Conservation (phyloP, 2,113 vertebrate species). For the Chroicocephalus ridibundus region DNA sequence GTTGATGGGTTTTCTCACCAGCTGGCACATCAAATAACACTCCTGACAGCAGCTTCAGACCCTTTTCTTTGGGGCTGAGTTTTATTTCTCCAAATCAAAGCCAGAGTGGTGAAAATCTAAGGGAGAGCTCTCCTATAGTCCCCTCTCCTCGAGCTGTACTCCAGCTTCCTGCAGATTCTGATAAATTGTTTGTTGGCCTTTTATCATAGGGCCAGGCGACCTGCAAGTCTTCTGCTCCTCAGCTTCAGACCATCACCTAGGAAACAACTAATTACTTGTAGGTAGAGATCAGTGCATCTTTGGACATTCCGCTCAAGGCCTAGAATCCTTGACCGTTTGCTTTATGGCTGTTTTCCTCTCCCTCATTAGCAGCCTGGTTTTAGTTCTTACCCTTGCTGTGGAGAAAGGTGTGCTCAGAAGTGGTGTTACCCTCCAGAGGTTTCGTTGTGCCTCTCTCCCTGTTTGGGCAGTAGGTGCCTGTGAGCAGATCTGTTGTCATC, state of each 20-base stretch:
- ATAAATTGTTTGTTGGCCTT: background rate
- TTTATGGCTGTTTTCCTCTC: background rate
- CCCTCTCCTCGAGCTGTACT: background rate
- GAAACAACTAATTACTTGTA: background rate
- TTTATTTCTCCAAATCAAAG: slow-evolving; percentile 23
- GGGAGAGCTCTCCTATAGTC: background rate
- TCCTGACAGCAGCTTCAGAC: slow-evolving; percentile 5
- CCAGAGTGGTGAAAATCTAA: background rate
- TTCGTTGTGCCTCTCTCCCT: background rate
- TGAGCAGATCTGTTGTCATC: background rate
- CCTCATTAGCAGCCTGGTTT: background rate
- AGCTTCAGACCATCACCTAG: background rate
- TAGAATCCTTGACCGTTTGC: background rate
- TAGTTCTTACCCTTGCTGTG: background rate
- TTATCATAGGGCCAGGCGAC: background rate
- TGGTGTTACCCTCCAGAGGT: background rate
- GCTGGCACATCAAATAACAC: background rate
- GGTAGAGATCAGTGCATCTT: background rate
- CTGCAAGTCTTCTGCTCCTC: background rate
- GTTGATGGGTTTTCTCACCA: slow-evolving; percentile 7
- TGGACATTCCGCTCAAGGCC: background rate
- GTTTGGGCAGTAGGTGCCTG: background rate
- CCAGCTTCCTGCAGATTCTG: background rate
- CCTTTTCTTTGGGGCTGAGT: background rate
- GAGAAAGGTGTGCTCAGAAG: background rate